phyloP scores from a whole-genome alignment of 2,888 invertebrate genomes.

The Oxystoma pomonae region DNA sequence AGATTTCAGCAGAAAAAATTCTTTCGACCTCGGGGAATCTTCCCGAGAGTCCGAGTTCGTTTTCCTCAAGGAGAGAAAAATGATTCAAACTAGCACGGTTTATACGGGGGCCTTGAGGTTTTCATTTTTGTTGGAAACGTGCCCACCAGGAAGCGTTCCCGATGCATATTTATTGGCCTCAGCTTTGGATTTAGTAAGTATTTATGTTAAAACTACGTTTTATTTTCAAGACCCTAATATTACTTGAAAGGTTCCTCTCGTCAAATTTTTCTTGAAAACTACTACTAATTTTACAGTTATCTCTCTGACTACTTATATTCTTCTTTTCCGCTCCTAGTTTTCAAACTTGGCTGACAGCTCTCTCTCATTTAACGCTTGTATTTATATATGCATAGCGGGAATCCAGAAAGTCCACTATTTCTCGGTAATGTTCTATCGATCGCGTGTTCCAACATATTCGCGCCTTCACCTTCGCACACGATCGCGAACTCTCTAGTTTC shows the following conservation, averaged over 20 bases:
- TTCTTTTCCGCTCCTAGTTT: too few relatives aligned
- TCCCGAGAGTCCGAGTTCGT: conserved; percentile 85
- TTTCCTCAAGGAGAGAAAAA: conserved; percentile 78
- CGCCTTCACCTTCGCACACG: too few relatives aligned
- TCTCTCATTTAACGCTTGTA: too few relatives aligned
- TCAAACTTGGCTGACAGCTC: too few relatives aligned
- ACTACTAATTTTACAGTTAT: neutral
- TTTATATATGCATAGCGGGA: too few relatives aligned
- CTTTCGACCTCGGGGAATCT: conserved; percentile 74
- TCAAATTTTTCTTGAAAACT: neutral
- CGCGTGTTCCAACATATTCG: too few relatives aligned
- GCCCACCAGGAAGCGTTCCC: conserved; percentile 93
- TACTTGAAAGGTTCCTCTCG: too few relatives aligned
- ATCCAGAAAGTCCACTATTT: too few relatives aligned
- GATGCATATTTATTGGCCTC: conserved; percentile 95
- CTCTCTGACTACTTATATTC: too few relatives aligned
- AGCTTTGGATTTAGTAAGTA: conserved; percentile 81
- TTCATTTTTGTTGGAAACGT: conserved; percentile 90
- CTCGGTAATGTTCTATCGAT: too few relatives aligned
- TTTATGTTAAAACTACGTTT: too few relatives aligned
- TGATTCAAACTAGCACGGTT: conserved; percentile 74
- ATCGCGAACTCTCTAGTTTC: too few relatives aligned
- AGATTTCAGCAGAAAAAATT: conserved; percentile 77
- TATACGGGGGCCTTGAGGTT: conserved; percentile 88
- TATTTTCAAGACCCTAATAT: neutral